Base-by-base conservation (phyloP, 64 coral and sea anemone genomes). In the Orbicella faveolata region DNA sequence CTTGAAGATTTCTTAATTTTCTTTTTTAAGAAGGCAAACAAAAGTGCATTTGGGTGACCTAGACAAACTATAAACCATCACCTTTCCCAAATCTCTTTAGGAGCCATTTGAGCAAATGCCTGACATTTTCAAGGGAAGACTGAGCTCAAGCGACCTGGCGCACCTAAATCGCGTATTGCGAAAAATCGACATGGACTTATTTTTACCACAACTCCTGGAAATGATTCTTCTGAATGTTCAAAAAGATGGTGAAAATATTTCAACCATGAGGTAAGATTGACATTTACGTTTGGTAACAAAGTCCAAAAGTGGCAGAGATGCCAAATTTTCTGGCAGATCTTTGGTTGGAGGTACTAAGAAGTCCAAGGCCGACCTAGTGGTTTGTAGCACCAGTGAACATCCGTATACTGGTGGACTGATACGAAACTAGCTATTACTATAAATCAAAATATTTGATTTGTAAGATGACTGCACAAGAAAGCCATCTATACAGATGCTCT, bases 51-150 rank as follows among this genome's bases (percentile, higher is more conserved):
- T n/a, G 67, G 11, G 23, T 26, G 30, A 23, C 20, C 25, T 9
- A 70, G 67, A 70, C 25, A 20, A 30, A 30, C 67, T 25, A 6
- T 23, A 70, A 70, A 33, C 21, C 4, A 70, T 26, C 67, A 23
- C 20, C n/a, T 70, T 70, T 33, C 67, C 21, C 21, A 12, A 70
- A 70, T 7, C 4, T 25, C 21, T 70, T 70, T 70, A 92, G 91
- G 84, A 92, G 79, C 91, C 91, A 18, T 88, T 92, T 92, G 91
- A 92, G 76, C 65, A 77, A 72, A 81, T 92, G 76, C 23, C 63
- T 0, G 76, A 88, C 21, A 34, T 81, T 74, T 92, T 92, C 76
- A 92, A 92, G 70, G 52, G 20, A 57, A 88, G 74, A 79, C 76
- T 87, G 44, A 80, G 35, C 9, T 33, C 55, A 5, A 80, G 35